These are phyloP conservation scores for Lagodon rhomboides DNA, from an alignment of 2,797 vertebrate genomes.

Conservation along the genomic window DNA sequence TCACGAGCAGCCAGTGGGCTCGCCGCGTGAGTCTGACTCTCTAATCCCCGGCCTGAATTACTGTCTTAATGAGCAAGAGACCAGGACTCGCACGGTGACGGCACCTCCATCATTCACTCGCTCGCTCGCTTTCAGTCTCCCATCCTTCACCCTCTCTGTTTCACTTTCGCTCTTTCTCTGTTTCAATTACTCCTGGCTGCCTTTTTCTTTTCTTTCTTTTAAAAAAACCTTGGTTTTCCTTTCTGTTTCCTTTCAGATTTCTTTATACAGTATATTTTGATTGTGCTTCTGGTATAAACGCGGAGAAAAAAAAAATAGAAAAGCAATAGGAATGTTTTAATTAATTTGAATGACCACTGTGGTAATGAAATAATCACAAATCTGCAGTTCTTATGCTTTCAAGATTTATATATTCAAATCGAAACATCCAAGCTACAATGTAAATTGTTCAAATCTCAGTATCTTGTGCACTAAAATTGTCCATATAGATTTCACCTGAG, in stretches of 20 bases:
- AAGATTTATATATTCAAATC: neutral
- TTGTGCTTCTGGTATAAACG: neutral
- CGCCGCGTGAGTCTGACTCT: conserved; percentile 59
- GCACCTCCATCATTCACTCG: conserved; percentile 71
- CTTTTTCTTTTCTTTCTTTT: neutral
- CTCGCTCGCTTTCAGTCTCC: conserved; percentile 47
- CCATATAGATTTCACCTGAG: neutral
- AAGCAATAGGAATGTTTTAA: neutral
- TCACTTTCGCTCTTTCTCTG: conserved; percentile 48
- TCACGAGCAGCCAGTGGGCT: conserved; percentile 60
- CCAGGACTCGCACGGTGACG: conserved; percentile 51
- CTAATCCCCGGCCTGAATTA: conserved; percentile 76
- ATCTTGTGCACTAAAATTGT: neutral
- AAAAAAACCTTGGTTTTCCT: neutral
- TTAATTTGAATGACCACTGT: neutral
- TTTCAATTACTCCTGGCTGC: conserved; percentile 53
- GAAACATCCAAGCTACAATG: neutral
- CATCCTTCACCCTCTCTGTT: conserved; percentile 64
- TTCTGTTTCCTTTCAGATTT: neutral
- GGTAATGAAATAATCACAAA: neutral
- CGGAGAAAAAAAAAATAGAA: neutral
- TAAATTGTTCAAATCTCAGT: neutral
- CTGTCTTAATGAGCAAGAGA: conserved; percentile 78
- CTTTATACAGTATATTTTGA: neutral
- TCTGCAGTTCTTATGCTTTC: neutral